Percentiles rank a stretch among this genome's conserved stretches.
These are phyloP conservation scores for Spinus pinus DNA, from an alignment of 2,797 vertebrate species.

Conservation along the genomic window DNA sequence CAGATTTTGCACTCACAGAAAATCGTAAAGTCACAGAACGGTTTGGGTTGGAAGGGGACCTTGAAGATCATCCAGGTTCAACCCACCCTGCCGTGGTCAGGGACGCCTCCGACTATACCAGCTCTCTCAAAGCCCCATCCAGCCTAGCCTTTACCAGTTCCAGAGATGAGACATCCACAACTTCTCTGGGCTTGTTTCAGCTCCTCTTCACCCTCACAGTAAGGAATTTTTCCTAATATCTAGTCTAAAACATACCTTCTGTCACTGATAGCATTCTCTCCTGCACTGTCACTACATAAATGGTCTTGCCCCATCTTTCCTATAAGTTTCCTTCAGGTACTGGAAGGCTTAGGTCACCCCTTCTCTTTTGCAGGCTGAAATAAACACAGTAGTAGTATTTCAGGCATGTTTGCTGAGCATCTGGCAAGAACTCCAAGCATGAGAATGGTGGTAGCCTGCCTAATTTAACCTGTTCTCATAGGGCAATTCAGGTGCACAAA, in stretches of 20 bases:
- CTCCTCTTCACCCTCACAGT: background rate
- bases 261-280: background rate
- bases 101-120: background rate
- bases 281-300: background rate
- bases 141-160: background rate
- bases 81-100: background rate
- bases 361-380: background rate
- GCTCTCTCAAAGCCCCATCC: background rate
- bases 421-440: background rate
- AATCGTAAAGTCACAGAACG: background rate
- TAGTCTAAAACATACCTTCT: background rate
- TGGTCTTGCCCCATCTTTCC: background rate
- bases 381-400: background rate
- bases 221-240: background rate
- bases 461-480: background rate
- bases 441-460: background rate
- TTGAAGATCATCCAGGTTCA: background rate
- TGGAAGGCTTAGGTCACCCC: background rate
- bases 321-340: background rate
- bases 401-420: background rate
- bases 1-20: accelerated
- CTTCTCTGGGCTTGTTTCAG: background rate
- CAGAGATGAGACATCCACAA: background rate
- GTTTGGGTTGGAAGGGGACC: background rate
- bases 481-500: background rate